A percentile compares a stretch with the other conserved stretches of the same genome.
phyloP scores from a whole-genome alignment of 2,797 vertebrate species.

The Falco naumanni region DNA sequence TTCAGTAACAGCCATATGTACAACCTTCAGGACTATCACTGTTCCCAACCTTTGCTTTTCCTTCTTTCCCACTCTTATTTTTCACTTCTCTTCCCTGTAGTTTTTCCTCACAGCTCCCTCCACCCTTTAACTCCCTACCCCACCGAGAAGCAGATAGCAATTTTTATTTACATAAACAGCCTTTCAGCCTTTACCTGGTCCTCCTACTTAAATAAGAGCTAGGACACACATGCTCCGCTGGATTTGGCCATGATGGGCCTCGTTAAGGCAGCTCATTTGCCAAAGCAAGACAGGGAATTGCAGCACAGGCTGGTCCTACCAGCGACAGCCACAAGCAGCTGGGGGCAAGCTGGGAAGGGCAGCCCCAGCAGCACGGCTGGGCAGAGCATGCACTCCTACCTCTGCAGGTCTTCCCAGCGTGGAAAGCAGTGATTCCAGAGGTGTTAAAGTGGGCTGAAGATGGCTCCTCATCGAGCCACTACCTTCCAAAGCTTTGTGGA shows the following conservation, averaged over 20 bases:
- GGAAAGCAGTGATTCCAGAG: neutral
- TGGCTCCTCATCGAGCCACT: neutral
- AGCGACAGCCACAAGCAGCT: neutral
- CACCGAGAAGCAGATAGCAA: neutral
- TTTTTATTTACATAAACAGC: neutral
- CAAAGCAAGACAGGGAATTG: neutral
- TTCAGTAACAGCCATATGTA: constrained; percentile 1
- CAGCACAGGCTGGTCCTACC: neutral
- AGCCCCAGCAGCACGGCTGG: neutral
- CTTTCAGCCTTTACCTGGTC: neutral
- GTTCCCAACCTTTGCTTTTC: constrained; percentile 25
- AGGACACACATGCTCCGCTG: neutral
- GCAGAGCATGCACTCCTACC: neutral
- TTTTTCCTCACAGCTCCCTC: neutral
- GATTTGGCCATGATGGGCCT: neutral
- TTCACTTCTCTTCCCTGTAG: neutral
- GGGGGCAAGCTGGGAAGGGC: neutral
- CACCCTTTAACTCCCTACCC: neutral
- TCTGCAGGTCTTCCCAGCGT: neutral
- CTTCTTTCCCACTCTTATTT: neutral
- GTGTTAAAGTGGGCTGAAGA: neutral
- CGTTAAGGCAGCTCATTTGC: neutral
- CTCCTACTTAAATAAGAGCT: neutral
- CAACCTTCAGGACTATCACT: neutral
- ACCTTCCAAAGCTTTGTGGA: neutral